A percentile compares a stretch with the other conserved stretches of the same genome.
These are phyloP conservation scores for Tipula unca DNA, from an alignment of 2,888 invertebrate species.

Conservation along the genomic window DNA sequence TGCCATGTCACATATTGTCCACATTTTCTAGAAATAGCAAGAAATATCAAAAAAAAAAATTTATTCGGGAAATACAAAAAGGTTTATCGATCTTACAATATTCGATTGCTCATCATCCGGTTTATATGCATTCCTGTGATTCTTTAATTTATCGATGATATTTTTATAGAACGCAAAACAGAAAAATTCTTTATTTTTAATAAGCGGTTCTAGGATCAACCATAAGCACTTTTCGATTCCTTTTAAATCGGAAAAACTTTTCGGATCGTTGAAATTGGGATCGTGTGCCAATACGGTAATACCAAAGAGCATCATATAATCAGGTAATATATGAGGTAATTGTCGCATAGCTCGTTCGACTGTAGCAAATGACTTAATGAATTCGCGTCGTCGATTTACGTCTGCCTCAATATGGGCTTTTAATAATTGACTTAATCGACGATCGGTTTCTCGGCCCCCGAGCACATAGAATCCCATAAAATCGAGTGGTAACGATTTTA, in stretches of 20 bases:
- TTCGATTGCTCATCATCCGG: constrained; percentile 77
- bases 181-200: constrained; percentile 88
- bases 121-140: constrained; percentile 79
- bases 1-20: constrained; percentile 93
- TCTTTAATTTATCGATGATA: constrained; percentile 89
- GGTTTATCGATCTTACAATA: constrained; percentile 48
- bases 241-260: constrained; percentile 67
- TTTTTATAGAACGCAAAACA: constrained; percentile 93
- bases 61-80: background rate
- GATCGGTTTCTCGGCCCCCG: constrained; percentile 80
- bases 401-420: constrained; percentile 81
- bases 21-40: constrained; percentile 67
- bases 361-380: constrained; percentile 71
- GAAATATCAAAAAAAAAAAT: background rate
- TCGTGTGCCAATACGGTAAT: constrained; percentile 93
- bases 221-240: constrained; percentile 79
- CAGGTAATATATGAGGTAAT: constrained; percentile 83
- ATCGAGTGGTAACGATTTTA: constrained; percentile 86
- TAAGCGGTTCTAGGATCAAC: constrained; percentile 90
- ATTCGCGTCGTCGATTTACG: constrained; percentile 84
- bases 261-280: constrained; percentile 68
- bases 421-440: constrained; percentile 47
- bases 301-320: constrained; percentile 96
- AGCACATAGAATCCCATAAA: constrained; percentile 95
- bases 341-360: constrained; percentile 65